Base-by-base conservation (phyloP, 1,140 invertebrate species). In the Heliconius hermathena region DNA sequence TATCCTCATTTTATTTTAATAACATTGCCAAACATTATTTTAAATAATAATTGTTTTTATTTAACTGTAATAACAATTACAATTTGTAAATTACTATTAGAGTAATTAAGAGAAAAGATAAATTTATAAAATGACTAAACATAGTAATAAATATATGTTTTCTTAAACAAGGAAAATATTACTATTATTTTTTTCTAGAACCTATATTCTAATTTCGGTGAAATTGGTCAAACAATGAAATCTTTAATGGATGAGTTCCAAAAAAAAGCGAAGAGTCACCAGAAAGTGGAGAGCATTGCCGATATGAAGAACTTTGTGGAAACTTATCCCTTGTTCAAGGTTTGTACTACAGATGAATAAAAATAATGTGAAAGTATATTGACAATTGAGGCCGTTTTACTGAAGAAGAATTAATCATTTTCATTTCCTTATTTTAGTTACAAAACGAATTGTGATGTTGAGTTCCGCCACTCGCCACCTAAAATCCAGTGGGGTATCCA, bases 261-360 rank as follows among this genome's bases (percentile, higher is more conserved):
- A 94, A 97, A 96, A 82, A 99, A 99, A 95, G 98, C 98, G 3
- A 98, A 99, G 90, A 98, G 97, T 87, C 97, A 98, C 84, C 98
- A 99, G 89, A 99, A 99, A 95, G 97, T 99, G 4, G 99, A 99
- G 95, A 99, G 98, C 82, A 99, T 99, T 87, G 96, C 97, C 0
- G 99, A 99, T 91, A 99, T 99, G 99, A 99, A 99, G 95, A 97
- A 97, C 86, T 99, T 99, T 95, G 98, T 99, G 16, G 99, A 99
- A 91, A 97, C 97, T 20, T 99, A 99, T 96, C 99, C 99, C 0
- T 97, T 99, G 84, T 99, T 99, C 90, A 99, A 99, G 94, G 96
- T 96, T 36, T 66, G 18, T 29, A 20, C 49, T 52, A 52, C 18
- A 52, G 16, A 52, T 52, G 20, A 52, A 52, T 18, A 52, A 52